These are phyloP conservation scores for Cyphomyrus plagiostoma DNA, from an alignment of 2,113 vertebrate species.

Conservation along the genomic window DNA sequence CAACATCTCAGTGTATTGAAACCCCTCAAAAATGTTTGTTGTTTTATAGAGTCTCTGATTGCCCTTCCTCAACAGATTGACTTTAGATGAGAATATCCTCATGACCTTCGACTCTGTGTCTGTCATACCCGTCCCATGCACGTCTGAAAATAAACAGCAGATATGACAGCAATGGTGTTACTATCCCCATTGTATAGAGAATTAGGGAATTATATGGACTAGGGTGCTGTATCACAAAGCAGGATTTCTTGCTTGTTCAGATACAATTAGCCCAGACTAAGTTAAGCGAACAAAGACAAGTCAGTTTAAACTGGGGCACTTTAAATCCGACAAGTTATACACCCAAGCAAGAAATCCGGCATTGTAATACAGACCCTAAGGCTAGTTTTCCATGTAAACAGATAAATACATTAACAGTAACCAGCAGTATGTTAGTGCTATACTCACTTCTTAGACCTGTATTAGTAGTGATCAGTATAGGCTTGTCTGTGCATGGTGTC, in stretches of 20 bases:
- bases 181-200: background rate
- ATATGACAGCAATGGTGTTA: background rate
- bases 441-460: background rate
- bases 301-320: background rate
- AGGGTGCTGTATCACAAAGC: background rate
- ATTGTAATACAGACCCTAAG: background rate
- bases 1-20: background rate
- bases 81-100: background rate
- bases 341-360: background rate
- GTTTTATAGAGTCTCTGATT: background rate
- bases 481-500: slow-evolving; percentile 49
- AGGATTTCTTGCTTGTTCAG: background rate
- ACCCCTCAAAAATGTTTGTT: background rate
- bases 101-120: background rate
- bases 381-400: background rate
- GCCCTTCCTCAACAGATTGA: background rate
- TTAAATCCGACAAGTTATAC: background rate
- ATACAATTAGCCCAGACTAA: background rate
- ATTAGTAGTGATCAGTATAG: slow-evolving; percentile 31
- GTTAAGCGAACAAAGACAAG: background rate
- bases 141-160: background rate
- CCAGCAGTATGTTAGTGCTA: background rate
- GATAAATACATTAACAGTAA: background rate
- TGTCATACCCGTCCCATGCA: background rate
- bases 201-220: background rate